Conservation (phyloP, 2,888 invertebrate genomes). For the Platycheirus albimanus region DNA sequence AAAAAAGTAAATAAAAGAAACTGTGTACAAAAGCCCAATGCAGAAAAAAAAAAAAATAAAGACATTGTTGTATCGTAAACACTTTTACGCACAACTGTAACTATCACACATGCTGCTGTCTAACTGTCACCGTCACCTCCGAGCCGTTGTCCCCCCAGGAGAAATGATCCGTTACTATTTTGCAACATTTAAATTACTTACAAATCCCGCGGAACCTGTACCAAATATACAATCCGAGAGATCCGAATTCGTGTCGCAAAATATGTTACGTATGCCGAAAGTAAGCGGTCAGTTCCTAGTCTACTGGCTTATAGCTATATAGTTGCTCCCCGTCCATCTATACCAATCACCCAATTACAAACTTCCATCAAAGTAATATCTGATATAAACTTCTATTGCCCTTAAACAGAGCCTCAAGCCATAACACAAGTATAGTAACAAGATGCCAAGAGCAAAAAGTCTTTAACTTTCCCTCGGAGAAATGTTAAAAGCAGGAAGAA, state of each 20-base stretch:
- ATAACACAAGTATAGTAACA: too few species aligned
- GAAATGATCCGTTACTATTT: conserved; percentile 38
- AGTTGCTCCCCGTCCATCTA: not conserved
- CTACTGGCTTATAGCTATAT: not conserved
- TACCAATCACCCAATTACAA: not conserved
- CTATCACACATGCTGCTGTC: not conserved
- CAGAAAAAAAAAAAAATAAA: too few species aligned
- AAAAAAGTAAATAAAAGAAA: too few species aligned
- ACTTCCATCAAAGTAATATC: not conserved
- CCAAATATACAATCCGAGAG: conserved; percentile 3
- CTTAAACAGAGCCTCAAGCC: conserved; percentile 38
- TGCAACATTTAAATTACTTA: conserved; percentile 42
- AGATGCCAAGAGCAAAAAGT: conserved; percentile 1
- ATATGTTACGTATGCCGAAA: conserved; percentile 35
- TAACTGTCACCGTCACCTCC: not conserved
- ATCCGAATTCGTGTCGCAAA: conserved; percentile 45
- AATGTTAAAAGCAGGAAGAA: conserved; percentile 35
- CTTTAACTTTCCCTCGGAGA: conserved; percentile 47
- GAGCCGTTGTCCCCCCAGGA: conserved; percentile 16
- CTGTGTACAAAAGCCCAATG: too few species aligned
- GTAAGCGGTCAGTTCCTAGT: conserved; percentile 55
- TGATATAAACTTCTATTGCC: conserved; percentile 43
- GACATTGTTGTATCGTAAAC: too few species aligned
- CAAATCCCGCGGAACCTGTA: conserved; percentile 48
- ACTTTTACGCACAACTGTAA: conserved; percentile 27